These are phyloP conservation scores for Enhydra lutris DNA, from an alignment of 2,113 vertebrate genomes.

Conservation along the genomic window DNA sequence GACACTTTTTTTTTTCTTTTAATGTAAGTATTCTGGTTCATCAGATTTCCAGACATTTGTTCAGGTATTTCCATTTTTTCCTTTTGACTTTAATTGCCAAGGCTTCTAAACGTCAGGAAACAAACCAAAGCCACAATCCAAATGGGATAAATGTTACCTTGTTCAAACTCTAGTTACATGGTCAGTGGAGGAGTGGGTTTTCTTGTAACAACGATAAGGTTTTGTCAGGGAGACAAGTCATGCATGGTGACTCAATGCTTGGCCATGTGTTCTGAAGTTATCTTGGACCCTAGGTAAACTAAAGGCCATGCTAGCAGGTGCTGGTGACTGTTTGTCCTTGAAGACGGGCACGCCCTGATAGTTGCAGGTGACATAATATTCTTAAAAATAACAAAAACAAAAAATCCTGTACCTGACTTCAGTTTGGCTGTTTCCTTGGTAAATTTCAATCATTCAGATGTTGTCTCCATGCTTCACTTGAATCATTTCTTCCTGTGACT, in stretches of 20 bases:
- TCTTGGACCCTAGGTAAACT: not conserved
- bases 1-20: not conserved
- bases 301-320: slow-evolving; percentile 35
- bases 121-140: slow-evolving; percentile 50
- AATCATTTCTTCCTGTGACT: slow-evolving; percentile 71
- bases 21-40: slow-evolving; percentile 44
- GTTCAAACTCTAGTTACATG: slow-evolving; percentile 59
- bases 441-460: slow-evolving; percentile 64
- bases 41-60: slow-evolving; percentile 26
- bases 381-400: not conserved
- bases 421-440: slow-evolving; percentile 60
- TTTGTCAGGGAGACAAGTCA: slow-evolving; percentile 38
- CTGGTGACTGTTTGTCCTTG: slow-evolving; percentile 38
- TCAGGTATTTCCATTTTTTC: slow-evolving; percentile 39
- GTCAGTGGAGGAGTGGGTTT: slow-evolving; percentile 53
- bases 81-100: slow-evolving; percentile 11
- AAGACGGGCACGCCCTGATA: slow-evolving; percentile 39
- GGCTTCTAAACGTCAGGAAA: slow-evolving; percentile 52
- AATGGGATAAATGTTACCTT: slow-evolving; percentile 67
- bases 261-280: not conserved
- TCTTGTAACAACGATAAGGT: slow-evolving; percentile 38
- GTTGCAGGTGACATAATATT: slow-evolving; percentile 7
- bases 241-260: slow-evolving; percentile 14
- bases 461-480: slow-evolving; percentile 67
- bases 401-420: slow-evolving; percentile 55